phyloP scores from a whole-genome alignment of 2,888 invertebrate genomes.

The Platerodrilus igneus region DNA sequence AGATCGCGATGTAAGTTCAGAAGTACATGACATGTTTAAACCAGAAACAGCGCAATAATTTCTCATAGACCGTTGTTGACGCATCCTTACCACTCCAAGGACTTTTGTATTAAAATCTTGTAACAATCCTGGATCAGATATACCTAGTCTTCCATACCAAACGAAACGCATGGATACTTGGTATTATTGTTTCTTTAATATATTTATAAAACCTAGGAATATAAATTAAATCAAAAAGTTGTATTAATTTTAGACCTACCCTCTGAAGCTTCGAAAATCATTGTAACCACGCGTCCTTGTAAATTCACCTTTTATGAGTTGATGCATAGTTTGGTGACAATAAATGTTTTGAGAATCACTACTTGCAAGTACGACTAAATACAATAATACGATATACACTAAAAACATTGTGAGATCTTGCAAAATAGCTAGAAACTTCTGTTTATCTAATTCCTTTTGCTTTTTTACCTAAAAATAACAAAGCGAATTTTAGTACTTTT shows the following conservation, averaged over 20 bases:
- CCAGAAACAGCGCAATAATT: conserved; percentile 15
- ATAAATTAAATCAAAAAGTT: too few species aligned
- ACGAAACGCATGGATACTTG: conserved; percentile 14
- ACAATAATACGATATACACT: conserved; percentile 21
- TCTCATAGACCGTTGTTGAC: conserved; percentile 24
- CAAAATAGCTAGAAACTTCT: conserved; percentile 13
- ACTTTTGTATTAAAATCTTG: conserved; percentile 27
- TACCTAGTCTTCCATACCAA: conserved; percentile 26
- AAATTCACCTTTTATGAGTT: conserved; percentile 6
- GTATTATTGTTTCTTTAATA: conserved; percentile 19
- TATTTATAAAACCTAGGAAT: conserved; percentile 22
- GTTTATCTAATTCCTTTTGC: conserved; percentile 8
- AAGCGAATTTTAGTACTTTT: too few species aligned
- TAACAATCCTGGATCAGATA: conserved; percentile 26
- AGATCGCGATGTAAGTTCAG: conserved; percentile 15
- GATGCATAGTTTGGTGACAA: conserved; percentile 12
- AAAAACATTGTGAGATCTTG: conserved; percentile 23
- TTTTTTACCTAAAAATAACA: conserved; percentile 8
- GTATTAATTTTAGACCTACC: too few species aligned
- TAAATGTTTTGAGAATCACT: conserved; percentile 10
- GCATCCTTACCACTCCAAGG: conserved; percentile 28
- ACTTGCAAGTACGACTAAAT: conserved; percentile 17
- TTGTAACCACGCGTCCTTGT: conserved; percentile 5
- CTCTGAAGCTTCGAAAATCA: conserved; percentile 8
- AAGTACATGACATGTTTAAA: conserved; percentile 19